Percentiles rank a stretch among this genome's conserved stretches.
phyloP scores from a whole-genome alignment of 1,140 invertebrate genomes.

The Maniola jurtina region DNA sequence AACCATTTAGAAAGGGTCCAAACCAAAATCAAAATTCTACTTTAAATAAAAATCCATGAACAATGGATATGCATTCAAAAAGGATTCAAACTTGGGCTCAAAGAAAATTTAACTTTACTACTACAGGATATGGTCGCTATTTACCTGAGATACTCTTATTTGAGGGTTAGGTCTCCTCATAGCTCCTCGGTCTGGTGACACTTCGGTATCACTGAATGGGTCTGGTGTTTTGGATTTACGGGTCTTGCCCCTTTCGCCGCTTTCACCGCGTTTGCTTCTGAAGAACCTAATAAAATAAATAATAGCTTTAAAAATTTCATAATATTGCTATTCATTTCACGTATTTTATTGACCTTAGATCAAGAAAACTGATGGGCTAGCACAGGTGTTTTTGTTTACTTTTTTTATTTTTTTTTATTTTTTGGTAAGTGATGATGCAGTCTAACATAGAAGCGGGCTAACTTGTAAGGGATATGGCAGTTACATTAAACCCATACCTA shows the following conservation, averaged over 20 bases:
- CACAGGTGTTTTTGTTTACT: too few relatives aligned
- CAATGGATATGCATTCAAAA: neutral
- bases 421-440: too few relatives aligned
- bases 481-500: too few relatives aligned
- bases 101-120: neutral
- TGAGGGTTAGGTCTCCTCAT: conserved; percentile 72
- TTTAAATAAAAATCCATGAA: neutral
- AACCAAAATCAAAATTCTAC: neutral
- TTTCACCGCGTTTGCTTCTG: conserved; percentile 85
- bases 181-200: conserved; percentile 69
- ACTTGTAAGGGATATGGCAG: too few relatives aligned
- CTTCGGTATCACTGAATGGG: conserved; percentile 77
- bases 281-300: conserved; percentile 89
- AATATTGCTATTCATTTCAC: conserved; percentile 9
- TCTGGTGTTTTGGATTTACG: conserved; percentile 87
- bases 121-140: neutral
- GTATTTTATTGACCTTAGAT: too few relatives aligned
- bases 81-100: neutral
- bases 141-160: conserved; percentile 80
- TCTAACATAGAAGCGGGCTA: too few relatives aligned
- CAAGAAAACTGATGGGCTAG: too few relatives aligned
- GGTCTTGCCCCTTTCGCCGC: conserved; percentile 80
- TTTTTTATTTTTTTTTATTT: too few relatives aligned
- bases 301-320: conserved; percentile 16
- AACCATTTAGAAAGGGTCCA: too few relatives aligned